Evolutionary conservation across 2,888 invertebrate species (phyloP), one percentile per base, ranked within the genome.

Genomic region (Biston betularia): DNA sequence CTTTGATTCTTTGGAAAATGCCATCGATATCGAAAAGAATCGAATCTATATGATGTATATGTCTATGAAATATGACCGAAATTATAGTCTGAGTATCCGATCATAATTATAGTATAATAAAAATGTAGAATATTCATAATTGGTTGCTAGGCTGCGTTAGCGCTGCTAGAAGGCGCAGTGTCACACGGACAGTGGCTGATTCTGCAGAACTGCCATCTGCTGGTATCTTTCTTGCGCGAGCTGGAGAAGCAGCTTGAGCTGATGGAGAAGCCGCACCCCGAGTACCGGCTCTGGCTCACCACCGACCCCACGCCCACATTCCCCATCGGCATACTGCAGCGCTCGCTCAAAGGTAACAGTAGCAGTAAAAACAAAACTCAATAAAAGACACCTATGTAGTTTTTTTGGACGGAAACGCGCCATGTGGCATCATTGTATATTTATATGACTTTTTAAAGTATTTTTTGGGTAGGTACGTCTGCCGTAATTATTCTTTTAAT

Each of bases 241-340:
- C 89, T 98, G 73, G 98, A 98, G 87, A 98, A 98, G 82, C 95
- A 96, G 73, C 88, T 98, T 58, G 98, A 98, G 81, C 94, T 96
- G 84, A 94, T 97, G 79, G 95, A 94, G 63, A 96, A 96, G 77
- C 97, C 98, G 0, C 98, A 98, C 92, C 97, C 97, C 0, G 97
- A 98, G 88, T 98, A 98, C 89, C 94, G 98, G 8, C 94, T 98
- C 1, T 98, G 98, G 98, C 93, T 98, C 56, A 98, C 98, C 12
- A 98, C 98, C 0, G 98, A 98, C 84, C 97, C 98, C 0, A 97
- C 96, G 0, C 96, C 96, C 0, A 95, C 95, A 0, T 98, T 98
- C 87, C 98, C 98, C 0, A 97, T 98, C 71, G 98, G 98, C 35
- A 96, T 98, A 71, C 88, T 98, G 56, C 98, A 98, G 85, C 94